Base-by-base conservation (phyloP, 2,113 vertebrate genomes). In the Pica pica region DNA sequence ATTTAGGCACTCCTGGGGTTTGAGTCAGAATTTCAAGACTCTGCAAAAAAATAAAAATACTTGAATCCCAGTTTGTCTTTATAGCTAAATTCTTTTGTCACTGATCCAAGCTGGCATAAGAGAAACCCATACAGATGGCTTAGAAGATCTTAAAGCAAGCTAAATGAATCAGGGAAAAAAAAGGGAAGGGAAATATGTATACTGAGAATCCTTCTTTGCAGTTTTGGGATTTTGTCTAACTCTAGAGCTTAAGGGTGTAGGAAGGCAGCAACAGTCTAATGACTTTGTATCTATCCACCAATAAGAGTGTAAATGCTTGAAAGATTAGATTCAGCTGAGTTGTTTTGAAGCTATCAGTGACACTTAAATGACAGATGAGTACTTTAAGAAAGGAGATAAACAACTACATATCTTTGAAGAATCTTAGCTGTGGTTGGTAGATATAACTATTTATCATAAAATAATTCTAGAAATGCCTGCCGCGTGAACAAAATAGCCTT, bases 341-440 rank as follows among this genome's bases (percentile, higher is more conserved):
- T 92, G 59, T 87, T 95, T 35, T 77, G 50, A 94, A 64, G 59
- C 60, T 83, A 89, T 77, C 87, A 67, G 26, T 92, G 83, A 89
- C 81, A 75, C 31, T 61, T 44, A 67, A 89, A 80, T 85, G 93
- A 89, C 65, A 77, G 37, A 89, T 81, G 55, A 86, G 28, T 61
- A 77, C 71, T 89, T 86, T 83, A 76, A 87, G 47, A 69, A 91
- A 90, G 19, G 49, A 83, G 91, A 96, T 80, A 88, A 94, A 79
- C 41, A 88, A 83, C 59, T 67, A 73, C 8, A 6, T 61, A 83
- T 74, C 68, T 93, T 60, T 41, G 76, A 90, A 90, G 90, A 96
- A 92, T 86, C 70, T 85, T 93, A 75, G 55, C 56, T 77, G 42
- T 71, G 27, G 22, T 78, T 79, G 44, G 46, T 90, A 87, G 65